phyloP scores from a whole-genome alignment of 1,140 invertebrate genomes.

The Uloborus diversus region DNA sequence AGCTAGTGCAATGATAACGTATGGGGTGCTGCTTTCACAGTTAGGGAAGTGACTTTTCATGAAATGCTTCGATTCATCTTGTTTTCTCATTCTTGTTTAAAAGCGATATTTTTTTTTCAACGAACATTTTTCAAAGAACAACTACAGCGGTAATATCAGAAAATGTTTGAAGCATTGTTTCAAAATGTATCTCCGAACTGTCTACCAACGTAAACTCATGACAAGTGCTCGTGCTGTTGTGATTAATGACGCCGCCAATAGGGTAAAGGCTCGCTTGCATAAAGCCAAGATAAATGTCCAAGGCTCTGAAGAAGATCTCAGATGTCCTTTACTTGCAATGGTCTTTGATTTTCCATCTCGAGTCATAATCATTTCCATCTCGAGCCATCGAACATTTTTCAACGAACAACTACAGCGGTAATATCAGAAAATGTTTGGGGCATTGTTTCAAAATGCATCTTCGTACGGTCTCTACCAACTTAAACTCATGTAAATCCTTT shows the following conservation, averaged over 20 bases:
- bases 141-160: background rate
- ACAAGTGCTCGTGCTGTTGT: background rate
- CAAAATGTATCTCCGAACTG: too few relatives aligned
- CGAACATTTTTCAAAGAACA: slow-evolving; percentile 13
- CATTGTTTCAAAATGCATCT: too few relatives aligned
- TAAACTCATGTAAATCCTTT: too few relatives aligned
- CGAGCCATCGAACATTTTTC: background rate
- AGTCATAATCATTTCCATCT: background rate
- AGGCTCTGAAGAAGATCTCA: background rate
- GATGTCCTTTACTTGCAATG: background rate
- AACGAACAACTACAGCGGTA: background rate
- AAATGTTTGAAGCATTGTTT: slow-evolving; percentile 5
- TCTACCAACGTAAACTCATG: too few relatives aligned
- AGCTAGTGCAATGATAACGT: slow-evolving; percentile 6
- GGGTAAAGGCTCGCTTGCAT: background rate
- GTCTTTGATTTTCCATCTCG: background rate
- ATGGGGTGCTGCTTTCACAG: slow-evolving; percentile 16
- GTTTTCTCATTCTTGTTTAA: too few relatives aligned
- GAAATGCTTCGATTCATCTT: too few relatives aligned
- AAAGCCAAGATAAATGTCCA: background rate
- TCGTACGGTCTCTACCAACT: too few relatives aligned
- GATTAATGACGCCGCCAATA: background rate
- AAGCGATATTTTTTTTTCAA: too few relatives aligned
- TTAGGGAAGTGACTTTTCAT: background rate
- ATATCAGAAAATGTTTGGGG: slow-evolving; percentile 12